Conservation (phyloP, 2,888 invertebrate genomes). For the Epistrophella euchroma region DNA sequence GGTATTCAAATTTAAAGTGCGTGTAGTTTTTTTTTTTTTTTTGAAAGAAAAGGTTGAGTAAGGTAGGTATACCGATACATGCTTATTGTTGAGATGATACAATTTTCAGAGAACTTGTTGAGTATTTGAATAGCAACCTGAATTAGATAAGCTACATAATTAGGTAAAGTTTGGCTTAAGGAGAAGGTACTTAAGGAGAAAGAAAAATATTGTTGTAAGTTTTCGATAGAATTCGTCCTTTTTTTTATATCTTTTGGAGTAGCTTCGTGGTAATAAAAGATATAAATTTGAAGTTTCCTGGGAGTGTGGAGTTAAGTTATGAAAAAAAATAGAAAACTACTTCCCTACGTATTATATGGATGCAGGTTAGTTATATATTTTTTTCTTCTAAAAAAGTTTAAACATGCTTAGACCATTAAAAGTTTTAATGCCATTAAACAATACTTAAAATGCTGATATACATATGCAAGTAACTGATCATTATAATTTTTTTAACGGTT, state of each 20-base stretch:
- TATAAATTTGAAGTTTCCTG: neutral
- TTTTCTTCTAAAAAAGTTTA: too few relatives aligned
- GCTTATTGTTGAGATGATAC: neutral
- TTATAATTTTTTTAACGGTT: too few relatives aligned
- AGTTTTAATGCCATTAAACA: too few relatives aligned
- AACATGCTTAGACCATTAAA: too few relatives aligned
- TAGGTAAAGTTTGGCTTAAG: neutral
- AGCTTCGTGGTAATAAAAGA: neutral
- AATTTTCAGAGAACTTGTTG: neutral
- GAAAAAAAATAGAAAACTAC: too few relatives aligned
- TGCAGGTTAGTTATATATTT: too few relatives aligned
- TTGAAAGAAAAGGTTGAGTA: neutral
- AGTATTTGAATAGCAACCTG: neutral
- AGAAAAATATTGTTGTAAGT: neutral
- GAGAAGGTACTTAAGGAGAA: neutral
- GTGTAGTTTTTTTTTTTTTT: neutral
- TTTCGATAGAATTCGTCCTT: neutral
- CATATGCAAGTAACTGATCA: too few relatives aligned
- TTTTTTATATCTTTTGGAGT: neutral
- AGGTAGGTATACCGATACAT: neutral
- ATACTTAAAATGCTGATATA: too few relatives aligned
- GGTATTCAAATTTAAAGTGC: constrained; percentile 4
- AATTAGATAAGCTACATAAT: neutral
- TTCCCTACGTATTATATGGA: too few relatives aligned
- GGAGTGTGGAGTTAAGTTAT: too few relatives aligned